phyloP scores from a whole-genome alignment of 2,113 vertebrate species.

The Nannospalax galili region DNA sequence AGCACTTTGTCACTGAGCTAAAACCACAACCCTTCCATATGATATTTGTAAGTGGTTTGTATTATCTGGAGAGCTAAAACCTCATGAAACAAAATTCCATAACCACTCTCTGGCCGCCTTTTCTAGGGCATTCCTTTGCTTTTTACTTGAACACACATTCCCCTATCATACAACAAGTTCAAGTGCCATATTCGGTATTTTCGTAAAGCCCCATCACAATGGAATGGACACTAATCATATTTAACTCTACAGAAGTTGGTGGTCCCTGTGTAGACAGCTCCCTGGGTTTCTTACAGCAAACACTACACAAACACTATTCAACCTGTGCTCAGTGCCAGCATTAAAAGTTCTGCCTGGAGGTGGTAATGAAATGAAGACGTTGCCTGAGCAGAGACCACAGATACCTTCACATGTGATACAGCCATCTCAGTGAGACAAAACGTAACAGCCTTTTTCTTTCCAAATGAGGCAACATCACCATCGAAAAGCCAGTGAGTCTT shows the following conservation, averaged over 20 bases:
- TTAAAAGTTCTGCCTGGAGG: not conserved
- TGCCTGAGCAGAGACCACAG: not conserved
- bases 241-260: not conserved
- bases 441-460: constrained; percentile 47
- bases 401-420: not conserved
- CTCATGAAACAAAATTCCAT: not conserved
- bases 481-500: constrained; percentile 31
- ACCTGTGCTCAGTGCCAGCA: accelerated
- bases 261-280: accelerated
- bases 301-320: accelerated
- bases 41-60: not conserved
- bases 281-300: not conserved
- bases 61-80: not conserved
- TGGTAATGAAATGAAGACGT: not conserved
- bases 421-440: constrained; percentile 26
- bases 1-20: not conserved
- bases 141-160: not conserved
- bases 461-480: constrained; percentile 18
- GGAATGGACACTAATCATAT: not conserved
- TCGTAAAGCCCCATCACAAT: not conserved
- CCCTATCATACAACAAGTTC: not conserved
- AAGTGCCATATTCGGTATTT: not conserved
- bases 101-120: not conserved
- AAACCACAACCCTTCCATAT: not conserved
- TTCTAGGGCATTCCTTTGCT: not conserved